Evolutionary conservation across 2,113 vertebrate species (phyloP).

Genomic region (Nothocercus julius): DNA sequence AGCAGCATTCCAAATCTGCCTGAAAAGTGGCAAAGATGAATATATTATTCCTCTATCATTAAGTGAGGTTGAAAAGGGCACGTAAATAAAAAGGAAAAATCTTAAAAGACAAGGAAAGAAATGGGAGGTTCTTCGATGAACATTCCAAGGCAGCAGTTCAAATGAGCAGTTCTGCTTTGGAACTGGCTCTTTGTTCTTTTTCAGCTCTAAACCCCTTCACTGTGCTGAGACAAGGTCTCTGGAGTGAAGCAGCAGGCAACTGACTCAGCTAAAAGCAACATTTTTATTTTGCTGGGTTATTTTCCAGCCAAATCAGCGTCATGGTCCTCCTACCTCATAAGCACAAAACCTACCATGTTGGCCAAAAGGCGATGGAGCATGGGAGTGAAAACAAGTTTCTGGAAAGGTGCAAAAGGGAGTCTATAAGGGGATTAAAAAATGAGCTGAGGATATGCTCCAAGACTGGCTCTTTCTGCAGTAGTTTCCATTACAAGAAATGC

Average conservation of each 20-base stretch:
- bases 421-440: background rate
- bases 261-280: background rate
- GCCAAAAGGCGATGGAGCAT: background rate
- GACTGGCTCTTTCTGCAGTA: background rate
- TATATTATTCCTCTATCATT: background rate
- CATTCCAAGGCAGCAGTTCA: background rate
- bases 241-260: background rate
- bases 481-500: background rate
- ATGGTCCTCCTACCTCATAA: background rate
- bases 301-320: background rate
- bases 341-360: background rate
- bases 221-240: background rate
- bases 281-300: background rate
- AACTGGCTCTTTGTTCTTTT: background rate
- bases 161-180: background rate
- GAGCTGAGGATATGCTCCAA: rapidly evolving
- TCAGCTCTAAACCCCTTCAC: background rate
- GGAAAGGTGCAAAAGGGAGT: background rate
- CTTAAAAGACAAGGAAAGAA: background rate
- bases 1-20: background rate
- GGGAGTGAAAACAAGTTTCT: background rate
- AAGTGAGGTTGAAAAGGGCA: background rate
- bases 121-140: background rate
- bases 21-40: background rate
- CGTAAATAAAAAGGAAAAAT: background rate